Base-by-base conservation (phyloP, 2,797 vertebrate genomes). In the Triplophysa yarkandensis region DNA sequence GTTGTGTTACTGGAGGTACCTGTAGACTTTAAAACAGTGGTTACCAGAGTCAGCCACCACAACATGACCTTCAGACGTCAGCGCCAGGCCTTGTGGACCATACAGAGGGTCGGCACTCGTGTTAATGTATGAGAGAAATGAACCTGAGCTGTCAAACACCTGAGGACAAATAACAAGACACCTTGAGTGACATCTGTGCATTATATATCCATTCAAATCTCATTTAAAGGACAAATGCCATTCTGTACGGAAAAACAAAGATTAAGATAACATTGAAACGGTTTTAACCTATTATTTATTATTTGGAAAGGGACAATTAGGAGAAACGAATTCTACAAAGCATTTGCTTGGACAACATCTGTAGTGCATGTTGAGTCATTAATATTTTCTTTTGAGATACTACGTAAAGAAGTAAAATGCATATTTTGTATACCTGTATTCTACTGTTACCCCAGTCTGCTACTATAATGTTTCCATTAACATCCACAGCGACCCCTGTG, bases 21-120 rank as follows among this genome's bases (percentile, higher is more conserved):
- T 93, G 86, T 98, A 98, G 81, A 97, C 95, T 89, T 98, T 98
- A 89, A 98, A 98, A 87, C 97, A 98, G 89, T 98, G 97, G 90
- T 98, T 98, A 66, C 97, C 97, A 0, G 97, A 98, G 85, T 98
- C 97, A 0, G 97, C 97, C 80, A 98, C 97, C 5, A 96, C 95
- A 73, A 98, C 97, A 0, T 98, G 94, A 83, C 97, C 97, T 0
- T 98, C 97, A 0, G 96, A 96, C 76, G 96, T 98, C 82, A 98
- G 93, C 4, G 97, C 96, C 78, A 98, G 90, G 68, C 97, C 97
- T 87, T 98, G 97, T 0, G 96, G 97, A 1, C 97, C 96, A 0
- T 98, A 98, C 68, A 98, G 92, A 0, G 97, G 97, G 81, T 98
- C 96, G 0, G 94, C 96, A 1, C 94, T 94, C 0, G 97, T 98